phyloP scores from a whole-genome alignment of 1,140 invertebrate genomes.

The Drosophila azteca region DNA sequence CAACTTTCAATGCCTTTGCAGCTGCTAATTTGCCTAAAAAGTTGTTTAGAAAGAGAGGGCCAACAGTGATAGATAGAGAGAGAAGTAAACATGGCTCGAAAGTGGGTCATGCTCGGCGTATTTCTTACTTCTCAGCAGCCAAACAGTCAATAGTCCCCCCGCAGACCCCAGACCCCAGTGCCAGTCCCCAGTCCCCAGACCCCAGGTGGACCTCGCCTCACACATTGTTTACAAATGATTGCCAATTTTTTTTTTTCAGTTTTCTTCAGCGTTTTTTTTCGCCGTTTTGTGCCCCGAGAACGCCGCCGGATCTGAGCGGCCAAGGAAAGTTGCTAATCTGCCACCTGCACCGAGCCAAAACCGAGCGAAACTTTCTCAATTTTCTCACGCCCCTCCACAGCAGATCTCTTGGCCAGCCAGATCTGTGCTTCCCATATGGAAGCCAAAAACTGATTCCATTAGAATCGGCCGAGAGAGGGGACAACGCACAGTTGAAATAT shows the following conservation, averaged over 20 bases:
- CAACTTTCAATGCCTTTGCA: slow-evolving; percentile 77
- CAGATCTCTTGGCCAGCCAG: background rate
- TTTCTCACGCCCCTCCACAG: slow-evolving; percentile 50
- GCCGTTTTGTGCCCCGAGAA: slow-evolving; percentile 22
- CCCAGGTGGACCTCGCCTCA: slow-evolving; percentile 35
- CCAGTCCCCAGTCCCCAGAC: slow-evolving; percentile 18
- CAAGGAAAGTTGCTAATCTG: slow-evolving; percentile 67
- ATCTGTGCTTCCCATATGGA: too few species aligned
- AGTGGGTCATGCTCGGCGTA: slow-evolving; percentile 73
- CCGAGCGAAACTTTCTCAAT: slow-evolving; percentile 66
- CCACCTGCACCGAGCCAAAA: slow-evolving; percentile 36
- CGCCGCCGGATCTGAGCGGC: slow-evolving; percentile 12
- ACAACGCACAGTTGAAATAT: slow-evolving; percentile 47
- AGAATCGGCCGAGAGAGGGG: background rate
- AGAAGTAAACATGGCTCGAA: slow-evolving; percentile 68
- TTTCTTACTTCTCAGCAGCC: slow-evolving; percentile 68
- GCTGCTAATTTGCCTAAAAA: slow-evolving; percentile 78
- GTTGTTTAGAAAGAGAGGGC: slow-evolving; percentile 68
- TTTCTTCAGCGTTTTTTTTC: slow-evolving; percentile 34
- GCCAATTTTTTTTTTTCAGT: slow-evolving; percentile 66
- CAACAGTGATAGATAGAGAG: slow-evolving; percentile 19
- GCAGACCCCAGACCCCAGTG: slow-evolving; percentile 3
- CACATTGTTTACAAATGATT: slow-evolving; percentile 79
- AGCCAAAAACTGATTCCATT: slow-evolving; percentile 9
- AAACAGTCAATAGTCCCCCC: slow-evolving; percentile 58